A percentile compares a stretch with the other conserved stretches of the same genome.
Conservation (phyloP, 2,888 invertebrate genomes). For the Pandemis corylana region DNA sequence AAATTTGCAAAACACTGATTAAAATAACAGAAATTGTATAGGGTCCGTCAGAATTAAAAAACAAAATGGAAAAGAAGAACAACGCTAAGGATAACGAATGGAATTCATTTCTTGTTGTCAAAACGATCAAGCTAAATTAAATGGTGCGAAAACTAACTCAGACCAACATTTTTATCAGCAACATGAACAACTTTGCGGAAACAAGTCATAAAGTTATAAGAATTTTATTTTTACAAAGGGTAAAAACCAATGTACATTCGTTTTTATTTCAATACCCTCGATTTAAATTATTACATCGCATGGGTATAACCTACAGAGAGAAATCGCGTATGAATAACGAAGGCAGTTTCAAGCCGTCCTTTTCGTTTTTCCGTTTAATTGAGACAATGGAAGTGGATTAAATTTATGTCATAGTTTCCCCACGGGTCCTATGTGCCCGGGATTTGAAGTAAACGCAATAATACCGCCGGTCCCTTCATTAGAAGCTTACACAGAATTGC, state of each 20-base stretch:
- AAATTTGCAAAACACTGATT: conserved; percentile 23
- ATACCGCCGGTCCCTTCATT: conserved; percentile 62
- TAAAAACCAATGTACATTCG: no score
- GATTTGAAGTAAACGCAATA: conserved; percentile 56
- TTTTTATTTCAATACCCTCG: not conserved
- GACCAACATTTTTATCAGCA: no score
- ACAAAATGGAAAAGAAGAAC: no score
- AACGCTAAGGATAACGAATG: no score
- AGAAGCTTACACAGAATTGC: conserved; percentile 56
- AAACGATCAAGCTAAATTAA: no score
- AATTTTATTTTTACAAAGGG: no score
- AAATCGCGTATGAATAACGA: not conserved
- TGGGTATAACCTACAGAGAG: not conserved
- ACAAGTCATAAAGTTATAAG: no score
- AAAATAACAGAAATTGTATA: not conserved
- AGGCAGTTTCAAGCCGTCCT: conserved; percentile 26
- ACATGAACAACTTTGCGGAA: no score
- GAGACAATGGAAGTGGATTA: conserved; percentile 57
- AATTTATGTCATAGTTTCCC: conserved; percentile 60
- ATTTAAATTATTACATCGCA: not conserved
- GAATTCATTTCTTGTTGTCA: no score
- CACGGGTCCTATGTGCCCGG: conserved; percentile 52
- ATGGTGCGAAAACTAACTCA: no score
- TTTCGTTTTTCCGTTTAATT: conserved; percentile 48
- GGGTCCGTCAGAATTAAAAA: not conserved